Evolutionary conservation across 2,113 vertebrate species (phyloP).

Genomic region (Phainopepla nitens): DNA sequence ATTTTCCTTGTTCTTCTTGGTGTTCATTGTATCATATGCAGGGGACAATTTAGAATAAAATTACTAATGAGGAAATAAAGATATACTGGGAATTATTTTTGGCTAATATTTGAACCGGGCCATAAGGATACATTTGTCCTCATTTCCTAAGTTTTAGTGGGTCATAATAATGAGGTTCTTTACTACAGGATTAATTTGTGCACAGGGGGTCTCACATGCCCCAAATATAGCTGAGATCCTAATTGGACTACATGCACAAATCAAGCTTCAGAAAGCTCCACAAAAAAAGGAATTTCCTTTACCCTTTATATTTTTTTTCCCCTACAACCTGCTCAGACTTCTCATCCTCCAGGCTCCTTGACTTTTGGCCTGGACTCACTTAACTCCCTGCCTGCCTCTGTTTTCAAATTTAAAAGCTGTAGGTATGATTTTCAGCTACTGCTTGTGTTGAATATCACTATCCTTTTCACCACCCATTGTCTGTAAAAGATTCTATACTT

Average conservation of each 20-base stretch:
- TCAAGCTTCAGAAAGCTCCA: background rate
- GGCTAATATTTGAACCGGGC: background rate
- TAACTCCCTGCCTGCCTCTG: background rate
- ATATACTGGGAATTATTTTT: background rate
- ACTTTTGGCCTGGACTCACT: background rate
- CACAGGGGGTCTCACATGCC: background rate
- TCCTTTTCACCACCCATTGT: background rate
- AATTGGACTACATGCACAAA: background rate
- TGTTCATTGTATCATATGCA: background rate
- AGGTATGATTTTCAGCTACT: background rate
- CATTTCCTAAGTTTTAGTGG: background rate
- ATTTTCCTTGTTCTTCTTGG: background rate
- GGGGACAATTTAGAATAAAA: background rate
- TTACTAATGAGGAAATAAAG: background rate
- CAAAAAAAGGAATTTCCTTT: background rate
- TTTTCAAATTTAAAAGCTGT: background rate
- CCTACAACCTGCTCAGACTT: background rate
- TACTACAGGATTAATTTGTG: background rate
- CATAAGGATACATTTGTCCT: background rate
- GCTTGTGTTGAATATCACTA: background rate
- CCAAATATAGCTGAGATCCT: background rate
- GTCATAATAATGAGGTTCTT: background rate
- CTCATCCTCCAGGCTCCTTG: rapidly evolving
- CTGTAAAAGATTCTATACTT: background rate
- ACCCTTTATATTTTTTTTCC: background rate